Evolutionary conservation across 2,113 vertebrate species (phyloP).

Genomic region (Willisornis vidua): DNA sequence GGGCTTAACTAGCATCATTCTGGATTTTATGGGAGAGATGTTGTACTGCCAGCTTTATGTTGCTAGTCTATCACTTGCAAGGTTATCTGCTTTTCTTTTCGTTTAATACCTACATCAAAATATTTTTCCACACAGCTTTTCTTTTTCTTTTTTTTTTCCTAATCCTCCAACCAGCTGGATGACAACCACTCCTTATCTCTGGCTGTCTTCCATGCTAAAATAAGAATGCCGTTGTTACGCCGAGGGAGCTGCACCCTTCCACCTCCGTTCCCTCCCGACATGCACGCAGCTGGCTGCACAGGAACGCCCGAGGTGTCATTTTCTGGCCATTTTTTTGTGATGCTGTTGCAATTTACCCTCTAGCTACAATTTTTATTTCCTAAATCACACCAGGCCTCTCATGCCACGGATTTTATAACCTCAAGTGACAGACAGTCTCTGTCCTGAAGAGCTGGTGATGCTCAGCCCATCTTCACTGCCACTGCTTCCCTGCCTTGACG

Average conservation of each 20-base stretch:
- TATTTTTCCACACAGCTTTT: not conserved
- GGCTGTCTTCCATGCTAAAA: constrained; percentile 60
- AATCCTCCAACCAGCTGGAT: constrained; percentile 22
- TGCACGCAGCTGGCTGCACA: not conserved
- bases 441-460: not conserved
- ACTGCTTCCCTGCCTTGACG: not conserved
- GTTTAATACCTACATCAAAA: constrained; percentile 9
- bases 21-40: constrained; percentile 30
- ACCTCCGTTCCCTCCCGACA: constrained; percentile 14
- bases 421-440: not conserved
- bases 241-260: constrained; percentile 54
- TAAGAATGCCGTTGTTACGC: constrained; percentile 13
- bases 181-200: constrained; percentile 62
- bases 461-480: not conserved
- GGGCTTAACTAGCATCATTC: constrained; percentile 57
- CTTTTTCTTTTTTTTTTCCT: not conserved
- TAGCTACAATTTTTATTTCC: not conserved
- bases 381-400: not conserved
- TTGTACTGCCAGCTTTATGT: constrained; percentile 11
- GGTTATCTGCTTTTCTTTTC: not conserved
- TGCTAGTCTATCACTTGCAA: constrained; percentile 1
- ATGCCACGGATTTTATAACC: not conserved
- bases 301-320: not conserved
- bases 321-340: not conserved
- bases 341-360: constrained; percentile 1